Evolutionary conservation across 2,797 vertebrate genomes (phyloP).

Genomic region (Coregonus suidteri): DNA sequence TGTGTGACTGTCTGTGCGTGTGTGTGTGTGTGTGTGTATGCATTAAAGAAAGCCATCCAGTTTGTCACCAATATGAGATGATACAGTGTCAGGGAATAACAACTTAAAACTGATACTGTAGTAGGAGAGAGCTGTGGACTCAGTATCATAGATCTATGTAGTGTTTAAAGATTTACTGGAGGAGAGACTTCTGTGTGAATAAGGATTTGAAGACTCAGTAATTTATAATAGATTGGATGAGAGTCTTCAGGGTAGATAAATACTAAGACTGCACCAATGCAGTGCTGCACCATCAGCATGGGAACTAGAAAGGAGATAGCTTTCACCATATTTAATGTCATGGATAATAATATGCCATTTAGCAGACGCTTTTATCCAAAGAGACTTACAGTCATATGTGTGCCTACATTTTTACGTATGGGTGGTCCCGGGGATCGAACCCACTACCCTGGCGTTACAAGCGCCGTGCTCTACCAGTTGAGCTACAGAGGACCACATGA

Average conservation of each 20-base stretch:
- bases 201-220: constrained; percentile 5
- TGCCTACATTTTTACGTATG: no score
- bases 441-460: no score
- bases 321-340: neutral
- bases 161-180: constrained; percentile 23
- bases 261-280: neutral
- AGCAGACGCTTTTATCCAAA: no score
- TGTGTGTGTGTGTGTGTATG: no score
- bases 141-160: neutral
- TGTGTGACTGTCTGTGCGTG: no score
- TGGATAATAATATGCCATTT: no score
- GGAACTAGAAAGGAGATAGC: neutral
- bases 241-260: neutral
- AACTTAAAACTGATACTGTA: neutral
- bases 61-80: neutral
- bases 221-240: neutral
- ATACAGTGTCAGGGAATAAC: neutral
- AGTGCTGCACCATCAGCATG: neutral
- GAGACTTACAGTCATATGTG: no score
- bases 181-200: neutral
- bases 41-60: neutral
- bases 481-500: neutral
- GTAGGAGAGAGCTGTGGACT: neutral
- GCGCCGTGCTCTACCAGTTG: no score
- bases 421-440: no score